Evolutionary conservation across 2,888 invertebrate genomes (phyloP).

Genomic region (Dasysyrphus tricinctus): DNA sequence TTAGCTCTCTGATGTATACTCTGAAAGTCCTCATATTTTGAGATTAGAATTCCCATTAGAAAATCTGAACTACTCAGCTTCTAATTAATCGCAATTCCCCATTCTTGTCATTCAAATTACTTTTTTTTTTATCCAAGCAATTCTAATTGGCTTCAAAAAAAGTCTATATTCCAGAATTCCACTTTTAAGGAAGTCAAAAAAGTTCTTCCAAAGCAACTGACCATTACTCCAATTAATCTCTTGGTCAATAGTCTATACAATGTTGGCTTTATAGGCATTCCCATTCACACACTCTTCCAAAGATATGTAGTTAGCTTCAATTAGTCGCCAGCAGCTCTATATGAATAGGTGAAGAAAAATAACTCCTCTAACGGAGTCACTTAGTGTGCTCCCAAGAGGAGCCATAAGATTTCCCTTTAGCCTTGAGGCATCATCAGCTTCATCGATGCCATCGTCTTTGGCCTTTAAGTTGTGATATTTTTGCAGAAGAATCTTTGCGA

Average conservation of each 20-base stretch:
- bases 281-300: conserved; percentile 60
- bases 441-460: neutral
- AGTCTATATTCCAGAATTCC: conserved; percentile 40
- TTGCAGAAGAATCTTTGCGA: conserved; percentile 29
- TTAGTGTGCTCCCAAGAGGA: conserved; percentile 33
- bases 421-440: conserved; percentile 35
- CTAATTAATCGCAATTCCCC: conserved; percentile 41
- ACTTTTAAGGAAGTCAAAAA: conserved; percentile 43
- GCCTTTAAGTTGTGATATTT: conserved; percentile 9
- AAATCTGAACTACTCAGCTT: conserved; percentile 14
- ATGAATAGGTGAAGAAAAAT: conserved; percentile 28
- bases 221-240: conserved; percentile 64
- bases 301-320: conserved; percentile 62
- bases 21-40: neutral
- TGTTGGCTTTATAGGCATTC: conserved; percentile 35
- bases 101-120: conserved; percentile 32
- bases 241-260: conserved; percentile 29
- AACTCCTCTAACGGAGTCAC: conserved; percentile 56
- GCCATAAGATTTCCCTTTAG: conserved; percentile 44
- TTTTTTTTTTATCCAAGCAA: conserved; percentile 13
- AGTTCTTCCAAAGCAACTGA: conserved; percentile 37
- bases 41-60: neutral
- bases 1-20: neutral
- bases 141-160: conserved; percentile 44
- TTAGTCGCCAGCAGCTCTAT: conserved; percentile 35